Base-by-base conservation (phyloP, 2,888 invertebrate genomes). In the Odontocolon sp. region DNA sequence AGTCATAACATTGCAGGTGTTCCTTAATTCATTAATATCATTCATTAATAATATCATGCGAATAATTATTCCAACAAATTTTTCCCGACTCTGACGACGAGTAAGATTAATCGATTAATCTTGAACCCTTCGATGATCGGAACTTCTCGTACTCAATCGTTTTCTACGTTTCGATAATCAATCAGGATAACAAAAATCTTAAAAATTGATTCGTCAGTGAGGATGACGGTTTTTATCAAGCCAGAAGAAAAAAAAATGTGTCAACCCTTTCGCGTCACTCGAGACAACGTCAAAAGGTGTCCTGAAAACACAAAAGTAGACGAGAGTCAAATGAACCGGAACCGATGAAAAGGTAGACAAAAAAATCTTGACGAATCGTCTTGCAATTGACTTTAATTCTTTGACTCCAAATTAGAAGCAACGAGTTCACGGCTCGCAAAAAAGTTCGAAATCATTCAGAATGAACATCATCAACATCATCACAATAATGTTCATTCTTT, bases 361-460 rank as follows among this genome's bases (percentile, higher is more conserved):
- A 56, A 54, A 56, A 31, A 2, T 28, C 5, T 23, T 59, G 67
- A 74, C 61, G 56, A 74, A 74, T 68, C 61, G 33, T 68, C 38
- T 36, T 68, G 9, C 52, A 67, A 74, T 74, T 45, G 61, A 72
- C 57, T 72, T 31, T 14, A 9, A 64, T 47, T 50, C 64, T 16
- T 9, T 33, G 61, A 45, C 36, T 45, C 16, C 45, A 61, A 68
- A 74, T 74, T 67, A 61, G 21, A 42, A 38, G 52, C 36, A 50
- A 72, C 14, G 54, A 67, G 23, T 52, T 61, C n/a, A 26, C 28
- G 18, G 45, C 6, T 5, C 11, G 2, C 6, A 52, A 23, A 40
- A 61, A 59, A 42, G 9, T 36, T 3, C 1, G 14, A 63, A 52
- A 64, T 16, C 31, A 47, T n/a, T n/a, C n/a, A n/a, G n/a, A n/a